Conservation (phyloP, 2,888 invertebrate genomes). For the Agapetus fuscipes region DNA sequence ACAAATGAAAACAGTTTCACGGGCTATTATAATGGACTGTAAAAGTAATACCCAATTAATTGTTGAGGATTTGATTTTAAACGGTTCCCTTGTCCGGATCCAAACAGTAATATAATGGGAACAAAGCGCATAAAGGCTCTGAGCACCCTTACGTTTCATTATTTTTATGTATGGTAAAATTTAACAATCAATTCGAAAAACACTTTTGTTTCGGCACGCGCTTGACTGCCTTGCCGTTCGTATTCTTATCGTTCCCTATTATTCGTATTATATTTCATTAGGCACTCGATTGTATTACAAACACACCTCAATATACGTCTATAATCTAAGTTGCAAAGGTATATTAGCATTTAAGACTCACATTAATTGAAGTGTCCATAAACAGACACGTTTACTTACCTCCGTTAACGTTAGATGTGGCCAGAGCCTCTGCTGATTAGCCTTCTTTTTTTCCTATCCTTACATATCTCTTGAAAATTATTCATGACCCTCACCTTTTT, state of each 20-base stretch:
- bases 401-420: too few relatives aligned
- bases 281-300: too few relatives aligned
- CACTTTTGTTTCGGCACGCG: conserved; percentile 18
- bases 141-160: neutral
- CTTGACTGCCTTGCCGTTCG: conserved; percentile 8
- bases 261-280: neutral
- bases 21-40: neutral
- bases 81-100: neutral
- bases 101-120: neutral
- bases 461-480: too few relatives aligned
- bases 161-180: neutral
- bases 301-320: too few relatives aligned
- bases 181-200: conserved; percentile 3
- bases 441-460: too few relatives aligned
- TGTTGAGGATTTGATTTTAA: neutral
- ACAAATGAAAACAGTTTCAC: neutral
- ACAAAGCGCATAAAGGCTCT: neutral
- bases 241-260: neutral
- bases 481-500: too few relatives aligned
- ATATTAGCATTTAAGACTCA: too few relatives aligned
- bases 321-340: too few relatives aligned
- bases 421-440: too few relatives aligned
- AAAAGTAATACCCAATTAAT: too few relatives aligned
- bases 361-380: too few relatives aligned
- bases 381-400: too few relatives aligned